phyloP scores from a whole-genome alignment of 2,888 invertebrate species.

The Rhyacophila evoluta region DNA sequence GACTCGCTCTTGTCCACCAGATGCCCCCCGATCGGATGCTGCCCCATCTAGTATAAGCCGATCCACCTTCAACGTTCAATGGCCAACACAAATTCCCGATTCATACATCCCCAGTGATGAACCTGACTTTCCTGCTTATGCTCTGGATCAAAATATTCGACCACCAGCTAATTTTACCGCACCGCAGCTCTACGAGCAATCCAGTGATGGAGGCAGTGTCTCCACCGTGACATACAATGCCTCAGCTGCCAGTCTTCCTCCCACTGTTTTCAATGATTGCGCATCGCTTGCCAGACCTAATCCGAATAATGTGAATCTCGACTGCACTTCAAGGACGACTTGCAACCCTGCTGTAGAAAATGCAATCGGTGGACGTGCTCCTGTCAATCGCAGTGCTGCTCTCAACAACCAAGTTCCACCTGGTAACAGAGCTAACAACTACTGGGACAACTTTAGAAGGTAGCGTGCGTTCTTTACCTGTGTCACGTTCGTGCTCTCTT shows the following conservation, averaged over 20 bases:
- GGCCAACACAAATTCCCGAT: conserved; percentile 44
- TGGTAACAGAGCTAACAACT: conserved; percentile 91
- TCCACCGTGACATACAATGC: conserved; percentile 34
- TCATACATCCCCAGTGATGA: conserved; percentile 34
- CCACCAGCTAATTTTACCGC: conserved; percentile 56
- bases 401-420: conserved; percentile 93
- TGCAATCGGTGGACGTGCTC: conserved; percentile 27
- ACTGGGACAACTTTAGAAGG: conserved; percentile 95
- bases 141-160: conserved; percentile 47
- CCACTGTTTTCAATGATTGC: conserved; percentile 47
- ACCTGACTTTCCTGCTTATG: conserved; percentile 42
- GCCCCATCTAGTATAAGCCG: conserved; percentile 13
- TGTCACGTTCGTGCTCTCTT: too few species aligned
- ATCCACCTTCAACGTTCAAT: conserved; percentile 42
- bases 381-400: conserved; percentile 65
- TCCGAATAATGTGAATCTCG: conserved; percentile 55
- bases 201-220: conserved; percentile 45
- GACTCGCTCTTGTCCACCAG: conserved; percentile 50
- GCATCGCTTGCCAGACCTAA: conserved; percentile 36
- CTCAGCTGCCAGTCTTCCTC: conserved; percentile 36
- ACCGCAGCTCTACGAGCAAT: conserved; percentile 52
- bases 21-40: not conserved
- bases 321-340: conserved; percentile 45
- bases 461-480: conserved; percentile 62
- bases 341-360: conserved; percentile 29